phyloP scores from a whole-genome alignment of 2,888 invertebrate genomes.

The Brenthis ino region DNA sequence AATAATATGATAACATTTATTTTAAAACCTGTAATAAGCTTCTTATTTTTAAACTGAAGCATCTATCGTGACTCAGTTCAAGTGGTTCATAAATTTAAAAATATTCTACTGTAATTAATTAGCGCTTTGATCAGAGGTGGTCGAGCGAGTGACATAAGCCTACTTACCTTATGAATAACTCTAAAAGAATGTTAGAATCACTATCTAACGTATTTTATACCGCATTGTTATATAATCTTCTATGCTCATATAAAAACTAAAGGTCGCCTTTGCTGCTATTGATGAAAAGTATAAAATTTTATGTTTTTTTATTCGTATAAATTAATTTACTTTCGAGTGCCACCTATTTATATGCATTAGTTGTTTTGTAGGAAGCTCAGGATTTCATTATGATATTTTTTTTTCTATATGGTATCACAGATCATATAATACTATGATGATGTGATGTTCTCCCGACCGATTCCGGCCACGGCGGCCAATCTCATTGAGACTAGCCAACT shows the following conservation, averaged over 20 bases:
- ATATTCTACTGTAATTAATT: slow-evolving; percentile 6
- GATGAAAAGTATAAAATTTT: no score
- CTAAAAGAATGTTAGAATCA: slow-evolving; percentile 12
- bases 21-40: no score
- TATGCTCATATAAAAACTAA: slow-evolving; percentile 8
- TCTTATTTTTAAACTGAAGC: neutral
- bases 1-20: no score
- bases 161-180: slow-evolving; percentile 21
- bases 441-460: no score
- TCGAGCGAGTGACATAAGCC: slow-evolving; percentile 9
- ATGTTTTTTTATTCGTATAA: no score
- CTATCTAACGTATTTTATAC: slow-evolving; percentile 10
- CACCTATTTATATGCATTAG: no score
- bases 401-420: neutral
- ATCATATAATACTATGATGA: no score
- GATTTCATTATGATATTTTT: neutral
- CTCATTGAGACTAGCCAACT: no score
- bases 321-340: no score
- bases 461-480: no score
- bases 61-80: neutral
- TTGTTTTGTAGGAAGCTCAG: no score
- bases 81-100: neutral
- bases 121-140: slow-evolving; percentile 20
- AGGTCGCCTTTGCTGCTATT: neutral
- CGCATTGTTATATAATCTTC: slow-evolving; percentile 11